Base-by-base conservation (phyloP, 1,140 invertebrate species). In the Psix sp. region DNA sequence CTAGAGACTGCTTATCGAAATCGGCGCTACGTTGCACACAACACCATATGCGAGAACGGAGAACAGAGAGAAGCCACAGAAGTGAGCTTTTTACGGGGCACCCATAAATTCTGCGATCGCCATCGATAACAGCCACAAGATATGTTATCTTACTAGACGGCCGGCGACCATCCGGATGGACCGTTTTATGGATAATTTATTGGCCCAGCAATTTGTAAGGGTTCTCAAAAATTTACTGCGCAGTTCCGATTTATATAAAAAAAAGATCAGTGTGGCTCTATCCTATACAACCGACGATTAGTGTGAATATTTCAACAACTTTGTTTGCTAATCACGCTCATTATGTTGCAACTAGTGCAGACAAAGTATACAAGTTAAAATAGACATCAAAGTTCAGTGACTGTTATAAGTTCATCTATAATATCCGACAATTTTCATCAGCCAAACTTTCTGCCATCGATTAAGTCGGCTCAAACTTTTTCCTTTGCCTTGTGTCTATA, bases 81-180 rank as follows among this genome's bases (percentile, higher is more conserved):
- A 51, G 67, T 42, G 20, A 43, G 63, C 68, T 76, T 74, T 78
- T 78, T 76, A 76, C 57, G 40, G 52, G 52, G 38, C 24, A 38
- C 24, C 68, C 73, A 85, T 84, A 84, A 84, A 84, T 84, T 74
- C 65, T 76, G 26, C 76, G 80, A 84, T 84, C 80, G 80, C 65
- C 78, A 80, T 85, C 82, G 84, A 85, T 84, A 85, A 82, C 79
- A 82, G 77, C 79, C 75, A 70, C 82, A 81, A 82, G 81, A 84
- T 83, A 83, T 73, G 59, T 80, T 85, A 85, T 83, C 82, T 72
- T 59, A 62, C 57, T 54, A 36, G 46, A 38, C 63, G 66, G 67
- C 71, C 74, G 71, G 48, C 67, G 74, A 45, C 46, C 59, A 31
- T 62, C 60, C 66, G 68, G 63, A 76, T 74, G 57, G 60, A 56